Evolutionary conservation across 2,888 invertebrate genomes (phyloP).

Genomic region (Hydriomena furcata): DNA sequence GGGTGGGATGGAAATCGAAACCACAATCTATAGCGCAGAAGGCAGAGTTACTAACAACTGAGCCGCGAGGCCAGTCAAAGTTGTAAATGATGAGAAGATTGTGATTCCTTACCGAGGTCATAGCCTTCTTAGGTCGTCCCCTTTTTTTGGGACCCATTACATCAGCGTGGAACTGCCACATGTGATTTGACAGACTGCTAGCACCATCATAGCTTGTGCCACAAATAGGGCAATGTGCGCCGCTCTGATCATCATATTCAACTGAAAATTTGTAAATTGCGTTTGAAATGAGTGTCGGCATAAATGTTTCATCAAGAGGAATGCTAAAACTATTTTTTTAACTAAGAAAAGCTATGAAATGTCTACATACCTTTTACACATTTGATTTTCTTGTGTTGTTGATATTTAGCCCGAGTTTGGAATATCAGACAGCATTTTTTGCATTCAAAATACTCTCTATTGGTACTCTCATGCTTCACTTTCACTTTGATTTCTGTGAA

Average conservation of each 20-base stretch:
- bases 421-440: conserved; percentile 50
- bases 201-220: conserved; percentile 58
- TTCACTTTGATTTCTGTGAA: conserved; percentile 33
- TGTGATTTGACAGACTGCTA: conserved; percentile 63
- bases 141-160: conserved; percentile 75
- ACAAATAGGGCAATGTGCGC: conserved; percentile 66
- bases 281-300: too few relatives aligned
- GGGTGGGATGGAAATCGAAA: too few relatives aligned
- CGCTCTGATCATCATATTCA: conserved; percentile 54
- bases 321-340: too few relatives aligned
- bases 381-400: conserved; percentile 47
- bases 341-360: too few relatives aligned
- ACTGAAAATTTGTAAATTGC: too few relatives aligned
- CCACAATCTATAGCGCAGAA: too few relatives aligned
- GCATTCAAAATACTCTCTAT: conserved; percentile 38
- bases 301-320: too few relatives aligned
- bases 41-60: too few relatives aligned
- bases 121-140: conserved; percentile 68
- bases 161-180: conserved; percentile 66
- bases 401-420: conserved; percentile 42
- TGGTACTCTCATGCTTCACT: conserved; percentile 29
- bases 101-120: conserved; percentile 58
- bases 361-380: conserved; percentile 61
- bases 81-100: too few relatives aligned
- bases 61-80: too few relatives aligned